Base-by-base conservation (phyloP, 2,888 invertebrate species). In the Ectemnius continuus region DNA sequence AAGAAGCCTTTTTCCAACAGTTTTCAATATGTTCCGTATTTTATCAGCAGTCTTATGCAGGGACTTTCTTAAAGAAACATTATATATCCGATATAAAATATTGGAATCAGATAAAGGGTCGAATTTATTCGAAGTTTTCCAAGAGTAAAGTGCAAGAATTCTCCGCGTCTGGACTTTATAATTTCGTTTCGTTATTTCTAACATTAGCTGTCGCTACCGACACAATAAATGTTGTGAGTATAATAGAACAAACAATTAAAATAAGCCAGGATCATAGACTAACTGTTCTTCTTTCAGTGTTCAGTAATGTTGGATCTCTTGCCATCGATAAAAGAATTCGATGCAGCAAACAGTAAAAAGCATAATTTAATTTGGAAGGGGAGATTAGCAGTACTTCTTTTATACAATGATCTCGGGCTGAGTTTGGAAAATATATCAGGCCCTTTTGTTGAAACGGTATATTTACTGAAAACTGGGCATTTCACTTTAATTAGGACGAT, bases 101-200 rank as follows among this genome's bases (percentile, higher is more conserved):
- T 77, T 92, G 92, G 92, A 91, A 91, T 78, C 91, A 93, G 83
- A 89, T 94, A 13, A 89, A 93, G 77, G 93, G 94, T 0, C 91
- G 94, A 67, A 92, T 94, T 72, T 93, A 92, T 76, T 92, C 93
- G 0, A 94, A 94, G 85, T 93, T 94, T 72, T 92, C 93, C 14
- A 88, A 91, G n/a, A 91, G 91, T 62, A 94, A 93, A 87, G 89
- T 94, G 64, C 85, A 91, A 67, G 91, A 92, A 6, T 90, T 93
- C 13, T 92, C 92, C 26, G 93, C 93, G 82, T 90, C 90, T 28
- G 94, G 94, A 1, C 90, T 94, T 46, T 92, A 93, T 80, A 92
- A 94, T 88, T 91, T 94, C 58, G 90, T 93, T 14, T 90, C 91
- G 4, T 80, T 92, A 60, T 92, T 92, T 76, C 78, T 92, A 13